Conservation (phyloP, 37 sponge, comb jelly and placozoan genomes). For the Ianthella basta region DNA sequence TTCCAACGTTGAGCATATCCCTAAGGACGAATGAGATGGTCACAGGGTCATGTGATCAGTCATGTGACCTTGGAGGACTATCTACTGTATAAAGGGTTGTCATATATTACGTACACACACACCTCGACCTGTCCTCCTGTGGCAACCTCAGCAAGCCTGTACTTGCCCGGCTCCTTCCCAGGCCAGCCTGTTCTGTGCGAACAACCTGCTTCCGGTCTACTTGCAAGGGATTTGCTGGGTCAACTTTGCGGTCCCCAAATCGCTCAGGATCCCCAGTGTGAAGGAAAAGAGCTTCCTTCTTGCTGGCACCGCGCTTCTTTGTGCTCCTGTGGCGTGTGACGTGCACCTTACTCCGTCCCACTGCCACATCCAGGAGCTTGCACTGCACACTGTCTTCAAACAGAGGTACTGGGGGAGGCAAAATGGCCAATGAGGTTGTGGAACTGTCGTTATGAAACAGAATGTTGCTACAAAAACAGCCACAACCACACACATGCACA, state of each 20-base stretch:
- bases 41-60: no score
- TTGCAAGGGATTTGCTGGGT: not conserved
- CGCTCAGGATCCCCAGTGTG: conserved; percentile 20
- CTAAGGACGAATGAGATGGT: no score
- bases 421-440: no score
- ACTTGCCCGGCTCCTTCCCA: not conserved
- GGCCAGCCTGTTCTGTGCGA: not conserved
- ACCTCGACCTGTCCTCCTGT: not conserved
- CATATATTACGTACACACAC: no score
- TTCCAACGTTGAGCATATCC: no score
- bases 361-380: not conserved
- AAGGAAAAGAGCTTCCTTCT: conserved; percentile 12
- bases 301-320: not conserved
- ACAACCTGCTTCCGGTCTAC: not conserved
- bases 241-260: not conserved
- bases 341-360: conserved; percentile 1
- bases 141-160: not conserved
- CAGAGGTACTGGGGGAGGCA: no score
- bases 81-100: no score
- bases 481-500: not conserved
- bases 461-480: not conserved
- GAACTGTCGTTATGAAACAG: no score
- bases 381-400: no score
- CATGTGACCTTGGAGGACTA: no score
- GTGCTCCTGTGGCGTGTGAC: not conserved